A percentile compares a stretch with the other conserved stretches of the same genome.
Evolutionary conservation across 2,797 vertebrate genomes (phyloP).

Genomic region (Macrochelys suwanniensis): DNA sequence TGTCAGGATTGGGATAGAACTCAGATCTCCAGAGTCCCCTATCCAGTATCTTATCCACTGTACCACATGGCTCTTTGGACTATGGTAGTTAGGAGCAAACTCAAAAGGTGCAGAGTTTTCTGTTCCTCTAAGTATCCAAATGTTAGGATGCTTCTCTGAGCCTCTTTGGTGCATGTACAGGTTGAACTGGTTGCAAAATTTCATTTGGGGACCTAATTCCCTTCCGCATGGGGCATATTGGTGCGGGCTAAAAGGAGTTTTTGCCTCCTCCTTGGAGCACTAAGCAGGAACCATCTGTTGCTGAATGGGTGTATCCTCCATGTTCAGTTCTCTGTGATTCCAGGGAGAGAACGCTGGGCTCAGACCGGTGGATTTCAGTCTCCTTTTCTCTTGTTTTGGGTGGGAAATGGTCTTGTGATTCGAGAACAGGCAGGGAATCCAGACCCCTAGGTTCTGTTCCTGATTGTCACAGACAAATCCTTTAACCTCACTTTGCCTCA

Average conservation of each 20-base stretch:
- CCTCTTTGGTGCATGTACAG: background rate
- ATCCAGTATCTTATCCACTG: background rate
- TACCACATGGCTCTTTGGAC: background rate
- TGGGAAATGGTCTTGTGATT: background rate
- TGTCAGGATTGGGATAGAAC: background rate
- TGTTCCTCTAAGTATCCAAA: background rate
- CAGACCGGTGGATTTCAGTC: background rate
- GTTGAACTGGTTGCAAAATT: background rate
- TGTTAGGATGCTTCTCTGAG: background rate
- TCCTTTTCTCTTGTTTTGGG: background rate
- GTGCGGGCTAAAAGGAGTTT: background rate
- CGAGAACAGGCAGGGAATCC: background rate
- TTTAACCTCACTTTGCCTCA: background rate
- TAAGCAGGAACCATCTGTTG: background rate
- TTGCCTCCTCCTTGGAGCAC: background rate
- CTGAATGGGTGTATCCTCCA: background rate
- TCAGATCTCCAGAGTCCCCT: background rate
- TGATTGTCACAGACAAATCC: background rate
- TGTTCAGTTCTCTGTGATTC: background rate
- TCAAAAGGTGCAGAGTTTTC: background rate
- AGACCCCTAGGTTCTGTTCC: background rate
- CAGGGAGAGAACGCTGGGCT: background rate
- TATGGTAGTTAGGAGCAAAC: background rate
- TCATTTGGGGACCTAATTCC: background rate
- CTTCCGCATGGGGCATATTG: background rate